Evolutionary conservation across 1,140 invertebrate species (phyloP).

Genomic region (Copidosoma floridanum): DNA sequence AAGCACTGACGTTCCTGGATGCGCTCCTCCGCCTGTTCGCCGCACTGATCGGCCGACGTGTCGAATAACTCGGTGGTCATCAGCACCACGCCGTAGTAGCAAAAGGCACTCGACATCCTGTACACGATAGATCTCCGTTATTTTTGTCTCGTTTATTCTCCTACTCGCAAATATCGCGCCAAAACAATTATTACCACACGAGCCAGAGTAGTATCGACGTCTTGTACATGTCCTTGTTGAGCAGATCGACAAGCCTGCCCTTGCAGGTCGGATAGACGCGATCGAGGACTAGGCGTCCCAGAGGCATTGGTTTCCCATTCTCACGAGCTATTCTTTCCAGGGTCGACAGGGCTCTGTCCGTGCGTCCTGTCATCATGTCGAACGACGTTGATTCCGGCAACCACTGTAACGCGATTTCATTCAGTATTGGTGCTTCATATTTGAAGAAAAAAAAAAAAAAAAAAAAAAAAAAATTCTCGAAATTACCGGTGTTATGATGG

Average conservation of each 20-base stretch:
- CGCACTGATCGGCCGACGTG: constrained; percentile 57
- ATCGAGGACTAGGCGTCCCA: constrained; percentile 84
- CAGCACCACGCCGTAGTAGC: constrained; percentile 92
- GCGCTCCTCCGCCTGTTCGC: constrained; percentile 36
- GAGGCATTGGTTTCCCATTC: constrained; percentile 85
- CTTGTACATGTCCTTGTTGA: constrained; percentile 75
- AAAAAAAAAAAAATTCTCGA: background rate
- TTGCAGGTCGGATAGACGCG: constrained; percentile 60
- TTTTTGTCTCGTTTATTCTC: background rate
- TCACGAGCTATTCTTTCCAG: constrained; percentile 82
- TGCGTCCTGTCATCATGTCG: constrained; percentile 80
- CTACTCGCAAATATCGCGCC: no score
- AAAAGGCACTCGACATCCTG: constrained; percentile 92
- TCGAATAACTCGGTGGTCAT: constrained; percentile 95
- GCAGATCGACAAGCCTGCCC: constrained; percentile 74
- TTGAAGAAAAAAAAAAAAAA: background rate
- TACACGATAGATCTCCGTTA: constrained; percentile 33
- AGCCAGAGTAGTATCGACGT: constrained; percentile 90
- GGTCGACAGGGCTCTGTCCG: constrained; percentile 81
- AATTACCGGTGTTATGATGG: constrained; percentile 73
- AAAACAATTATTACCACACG: constrained; percentile 71
- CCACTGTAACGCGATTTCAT: constrained; percentile 65
- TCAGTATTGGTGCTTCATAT: background rate
- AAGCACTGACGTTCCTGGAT: constrained; percentile 43
- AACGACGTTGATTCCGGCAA: constrained; percentile 89